A percentile compares a stretch with the other conserved stretches of the same genome.
Conservation (phyloP, 2,888 invertebrate species). For the Cephus nigrinus region DNA sequence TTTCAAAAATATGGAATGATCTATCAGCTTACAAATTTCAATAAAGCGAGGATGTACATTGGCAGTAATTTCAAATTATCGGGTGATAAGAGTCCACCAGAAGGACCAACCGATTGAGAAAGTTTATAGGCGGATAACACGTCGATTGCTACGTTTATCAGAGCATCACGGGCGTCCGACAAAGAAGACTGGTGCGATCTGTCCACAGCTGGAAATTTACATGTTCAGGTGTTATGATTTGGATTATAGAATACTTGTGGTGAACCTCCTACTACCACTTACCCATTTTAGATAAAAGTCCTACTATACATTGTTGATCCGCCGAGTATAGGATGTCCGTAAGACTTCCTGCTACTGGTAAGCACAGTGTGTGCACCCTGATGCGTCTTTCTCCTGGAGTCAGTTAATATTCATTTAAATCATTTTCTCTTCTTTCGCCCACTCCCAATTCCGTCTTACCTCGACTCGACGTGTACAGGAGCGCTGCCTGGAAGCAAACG, state of each 20-base stretch:
- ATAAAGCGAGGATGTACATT: conserved; percentile 86
- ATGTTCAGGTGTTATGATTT: not conserved
- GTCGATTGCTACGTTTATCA: conserved; percentile 95
- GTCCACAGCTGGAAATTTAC: conserved; percentile 80
- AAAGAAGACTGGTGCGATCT: conserved; percentile 86
- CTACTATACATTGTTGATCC: conserved; percentile 93
- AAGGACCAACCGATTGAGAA: conserved; percentile 67
- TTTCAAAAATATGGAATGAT: not conserved
- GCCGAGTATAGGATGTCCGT: conserved; percentile 89
- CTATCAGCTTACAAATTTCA: conserved; percentile 79
- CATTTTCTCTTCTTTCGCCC: not conserved
- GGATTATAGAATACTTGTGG: not conserved
- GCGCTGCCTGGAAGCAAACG: conserved; percentile 97
- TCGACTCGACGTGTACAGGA: conserved; percentile 95
- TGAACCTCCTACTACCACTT: conserved; percentile 40
- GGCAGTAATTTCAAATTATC: conserved; percentile 85
- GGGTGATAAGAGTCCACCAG: conserved; percentile 78
- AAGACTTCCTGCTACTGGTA: conserved; percentile 88
- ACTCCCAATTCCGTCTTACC: conserved; percentile 64
- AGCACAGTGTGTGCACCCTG: conserved; percentile 95
- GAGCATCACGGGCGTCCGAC: conserved; percentile 94
- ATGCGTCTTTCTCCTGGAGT: conserved; percentile 90
- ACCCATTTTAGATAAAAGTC: conserved; percentile 97
- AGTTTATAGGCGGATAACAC: conserved; percentile 81
- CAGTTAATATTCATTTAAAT: not conserved